phyloP scores from a whole-genome alignment of 2,888 invertebrate species.

The Polymixis lichenea region DNA sequence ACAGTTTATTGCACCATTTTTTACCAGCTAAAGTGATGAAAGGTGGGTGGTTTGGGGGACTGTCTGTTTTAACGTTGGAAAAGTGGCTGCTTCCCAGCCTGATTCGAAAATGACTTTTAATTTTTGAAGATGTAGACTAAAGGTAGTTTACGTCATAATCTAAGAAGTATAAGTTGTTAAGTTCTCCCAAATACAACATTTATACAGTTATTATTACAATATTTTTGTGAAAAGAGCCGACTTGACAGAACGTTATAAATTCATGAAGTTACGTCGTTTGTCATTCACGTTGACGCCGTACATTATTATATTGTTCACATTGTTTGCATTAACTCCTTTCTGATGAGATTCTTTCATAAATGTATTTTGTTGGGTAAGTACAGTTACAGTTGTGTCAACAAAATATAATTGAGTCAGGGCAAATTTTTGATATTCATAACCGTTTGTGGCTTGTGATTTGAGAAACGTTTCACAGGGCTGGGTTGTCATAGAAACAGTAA shows the following conservation, averaged over 20 bases:
- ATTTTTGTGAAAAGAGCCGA: conserved; percentile 7
- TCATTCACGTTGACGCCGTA: conserved; percentile 38
- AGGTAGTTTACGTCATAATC: not conserved
- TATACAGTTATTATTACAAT: not conserved
- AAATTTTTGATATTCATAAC: conserved; percentile 8
- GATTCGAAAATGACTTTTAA: too few relatives aligned
- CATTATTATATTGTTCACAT: conserved; percentile 43
- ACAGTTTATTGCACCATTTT: too few relatives aligned
- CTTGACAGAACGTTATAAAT: conserved; percentile 40
- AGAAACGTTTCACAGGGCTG: not conserved
- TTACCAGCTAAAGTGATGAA: too few relatives aligned
- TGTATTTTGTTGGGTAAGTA: conserved; percentile 10
- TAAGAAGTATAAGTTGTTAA: not conserved
- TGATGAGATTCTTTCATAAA: conserved; percentile 10
- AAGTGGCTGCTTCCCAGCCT: too few relatives aligned
- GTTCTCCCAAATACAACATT: not conserved
- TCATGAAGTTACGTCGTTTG: conserved; percentile 45
- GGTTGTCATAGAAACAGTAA: not conserved
- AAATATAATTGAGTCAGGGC: not conserved
- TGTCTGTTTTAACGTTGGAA: too few relatives aligned
- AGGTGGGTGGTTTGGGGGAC: too few relatives aligned
- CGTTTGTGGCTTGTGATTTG: not conserved
- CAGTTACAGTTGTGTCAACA: not conserved
- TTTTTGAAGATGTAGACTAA: not conserved
- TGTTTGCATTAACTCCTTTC: conserved; percentile 16